These are phyloP conservation scores for Stenotaenia linearis DNA, from an alignment of 2,888 invertebrate genomes.

Conservation along the genomic window DNA sequence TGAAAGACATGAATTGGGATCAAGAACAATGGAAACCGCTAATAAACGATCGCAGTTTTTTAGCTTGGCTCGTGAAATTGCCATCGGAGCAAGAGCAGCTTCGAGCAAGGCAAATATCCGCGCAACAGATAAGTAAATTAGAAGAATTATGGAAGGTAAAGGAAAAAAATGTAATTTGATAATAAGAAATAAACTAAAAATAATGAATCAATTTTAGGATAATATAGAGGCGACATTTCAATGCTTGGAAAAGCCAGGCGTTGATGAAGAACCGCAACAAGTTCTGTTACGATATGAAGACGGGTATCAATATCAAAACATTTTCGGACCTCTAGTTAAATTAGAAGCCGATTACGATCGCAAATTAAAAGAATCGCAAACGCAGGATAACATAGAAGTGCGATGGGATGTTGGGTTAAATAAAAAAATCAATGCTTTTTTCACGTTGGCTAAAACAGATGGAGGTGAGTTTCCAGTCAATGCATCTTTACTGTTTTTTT, in stretches of 20 bases:
- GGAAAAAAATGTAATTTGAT: not conserved
- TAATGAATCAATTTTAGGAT: slow-evolving; percentile 52
- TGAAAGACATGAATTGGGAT: slow-evolving; percentile 99
- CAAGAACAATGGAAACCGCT: slow-evolving; percentile 98
- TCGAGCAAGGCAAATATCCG: slow-evolving; percentile 91
- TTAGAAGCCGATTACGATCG: slow-evolving; percentile 98
- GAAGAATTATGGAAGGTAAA: slow-evolving; percentile 90
- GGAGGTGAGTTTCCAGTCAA: slow-evolving; percentile 54
- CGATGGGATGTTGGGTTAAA: slow-evolving; percentile 98
- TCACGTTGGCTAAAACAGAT: slow-evolving; percentile 93
- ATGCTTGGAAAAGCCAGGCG: slow-evolving; percentile 95
- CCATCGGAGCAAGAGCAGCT: slow-evolving; percentile 95
- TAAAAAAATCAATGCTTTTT: slow-evolving; percentile 96
- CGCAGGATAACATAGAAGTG: slow-evolving; percentile 95
- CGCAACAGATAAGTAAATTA: slow-evolving; percentile 93
- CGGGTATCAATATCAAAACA: slow-evolving; percentile 97
- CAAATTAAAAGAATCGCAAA: slow-evolving; percentile 93
- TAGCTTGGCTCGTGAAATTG: slow-evolving; percentile 96
- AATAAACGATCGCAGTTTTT: slow-evolving; percentile 90
- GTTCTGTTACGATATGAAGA: slow-evolving; percentile 84
- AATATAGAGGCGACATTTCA: slow-evolving; percentile 97
- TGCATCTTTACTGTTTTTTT: too few relatives aligned
- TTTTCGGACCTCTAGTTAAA: slow-evolving; percentile 93
- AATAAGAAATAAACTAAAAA: not conserved
- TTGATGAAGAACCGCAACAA: slow-evolving; percentile 96